Base-by-base conservation (phyloP, 2,888 invertebrate genomes). In the Fissipunctia ypsillon region DNA sequence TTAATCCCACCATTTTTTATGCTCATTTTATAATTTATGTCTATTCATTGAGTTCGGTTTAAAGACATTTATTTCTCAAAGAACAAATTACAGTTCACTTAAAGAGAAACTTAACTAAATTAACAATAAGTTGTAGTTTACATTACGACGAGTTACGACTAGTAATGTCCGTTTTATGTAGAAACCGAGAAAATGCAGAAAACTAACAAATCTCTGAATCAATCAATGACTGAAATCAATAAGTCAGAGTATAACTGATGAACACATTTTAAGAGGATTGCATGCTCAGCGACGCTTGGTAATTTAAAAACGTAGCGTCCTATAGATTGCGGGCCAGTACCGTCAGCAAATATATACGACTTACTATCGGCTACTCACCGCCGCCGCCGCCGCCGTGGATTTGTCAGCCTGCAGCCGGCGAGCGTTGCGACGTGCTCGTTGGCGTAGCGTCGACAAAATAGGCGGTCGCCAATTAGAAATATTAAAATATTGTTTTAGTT, bases 321-420 rank as follows among this genome's bases (percentile, higher is more conserved):
- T 88, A 89, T 78, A 90, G 92, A 91, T 92, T 90, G 92, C 89
- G 89, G 90, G 89, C 85, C 86, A 88, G 88, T 92, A 93, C 86
- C 91, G 94, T 94, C 95, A 92, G 95, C 95, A 95, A 94, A 94
- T 94, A 94, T 93, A 94, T 93, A 94, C 93, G 93, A 94, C 93
- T 94, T 92, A 91, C 91, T 89, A 92, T 93, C 92, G 94, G 93
- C 94, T 91, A 94, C 93, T 94, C 94, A 90, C 91, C 92, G 91
- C 91, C 87, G 91, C 89, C 94, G 94, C 94, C 94, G 89, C 91
- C 92, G 91, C 91, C 87, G 91, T 89, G 95, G 94, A 95, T 95
- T 95, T 95, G 95, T 95, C 94, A 93, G 94, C 91, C 91, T 91
- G 81, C 82, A 82, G 76, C 81, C 84, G 76, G 82, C 75, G 80